Evolutionary conservation across 2,797 vertebrate genomes (phyloP).

Genomic region (Perodicticus potto): DNA sequence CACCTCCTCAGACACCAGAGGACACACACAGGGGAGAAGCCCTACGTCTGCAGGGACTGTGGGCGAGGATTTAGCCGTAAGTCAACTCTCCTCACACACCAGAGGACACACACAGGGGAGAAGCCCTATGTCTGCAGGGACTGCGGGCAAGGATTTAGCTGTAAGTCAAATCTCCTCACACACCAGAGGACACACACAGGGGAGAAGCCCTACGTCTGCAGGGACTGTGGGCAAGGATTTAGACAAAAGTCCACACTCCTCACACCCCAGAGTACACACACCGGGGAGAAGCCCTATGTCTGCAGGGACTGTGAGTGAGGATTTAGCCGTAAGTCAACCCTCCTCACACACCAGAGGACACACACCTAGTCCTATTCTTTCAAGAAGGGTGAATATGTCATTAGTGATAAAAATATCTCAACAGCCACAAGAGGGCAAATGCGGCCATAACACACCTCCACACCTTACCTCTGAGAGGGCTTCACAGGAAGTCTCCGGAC

Average conservation of each 20-base stretch:
- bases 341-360: not conserved
- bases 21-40: too few species aligned
- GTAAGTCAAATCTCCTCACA: too few species aligned
- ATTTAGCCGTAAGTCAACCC: accelerated
- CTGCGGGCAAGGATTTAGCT: too few species aligned
- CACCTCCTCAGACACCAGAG: too few species aligned
- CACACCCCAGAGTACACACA: not conserved
- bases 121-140: too few species aligned
- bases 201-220: too few species aligned
- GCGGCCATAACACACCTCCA: not conserved
- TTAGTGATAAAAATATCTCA: not conserved
- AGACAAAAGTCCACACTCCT: accelerated
- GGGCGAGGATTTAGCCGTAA: too few species aligned
- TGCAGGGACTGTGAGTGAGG: conserved; percentile 43
- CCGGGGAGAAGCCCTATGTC: conserved; percentile 56
- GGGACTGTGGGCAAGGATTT: too few species aligned
- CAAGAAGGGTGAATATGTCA: not conserved
- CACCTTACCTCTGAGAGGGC: not conserved
- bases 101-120: too few species aligned
- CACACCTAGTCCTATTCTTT: conserved; percentile 55
- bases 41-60: too few species aligned
- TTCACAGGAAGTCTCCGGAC: not conserved
- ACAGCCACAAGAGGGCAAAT: not conserved
- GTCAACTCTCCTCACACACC: too few species aligned
- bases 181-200: too few species aligned